Base-by-base conservation (phyloP, 2,888 invertebrate genomes). In the Rhaphigaster nebulosa region DNA sequence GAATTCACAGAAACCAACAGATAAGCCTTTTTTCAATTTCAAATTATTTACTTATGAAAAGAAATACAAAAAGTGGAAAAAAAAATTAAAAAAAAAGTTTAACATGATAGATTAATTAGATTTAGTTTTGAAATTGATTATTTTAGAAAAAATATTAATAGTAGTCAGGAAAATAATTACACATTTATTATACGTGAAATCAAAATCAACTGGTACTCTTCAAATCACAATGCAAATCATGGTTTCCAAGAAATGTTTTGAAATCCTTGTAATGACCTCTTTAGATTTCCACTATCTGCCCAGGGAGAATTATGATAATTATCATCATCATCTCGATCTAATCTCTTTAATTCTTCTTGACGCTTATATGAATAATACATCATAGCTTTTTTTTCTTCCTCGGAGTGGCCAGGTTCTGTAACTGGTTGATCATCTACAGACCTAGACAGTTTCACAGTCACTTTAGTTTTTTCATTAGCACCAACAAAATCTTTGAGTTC, bases 271-370 rank as follows among this genome's bases (percentile, higher is more conserved):
- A 97, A 97, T 92, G 96, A 95, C 92, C 96, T 95, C 94, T 98
- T 98, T 94, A 99, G 94, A 94, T 96, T 95, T 94, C 96, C 94
- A 93, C 96, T 95, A 94, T 98, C 97, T 93, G 98, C 96, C 99
- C 99, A 98, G 94, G 96, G 94, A 93, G 98, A 96, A 95, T 98
- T 95, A 95, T 98, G 94, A 95, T 98, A 97, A 94, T 96, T 95
- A 94, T 98, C 97, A 94, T 98, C 98, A 93, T 97, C 96, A 94
- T 98, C 97, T 94, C 96, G 95, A 93, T 97, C 97, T 94, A 97
- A 95, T 95, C 98, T 97, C 95, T 97, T 97, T 45, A 96, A 93
- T 93, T 97, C 96, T 93, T 98, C 97, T 93, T 97, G 97, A 91
- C 96, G 96, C 92, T 96, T 96, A 94, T 97, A 98, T 65, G 97